A percentile compares a stretch with the other conserved stretches of the same genome.
Conservation (phyloP, 2,797 vertebrate species). For the Decapterus maruadsi region DNA sequence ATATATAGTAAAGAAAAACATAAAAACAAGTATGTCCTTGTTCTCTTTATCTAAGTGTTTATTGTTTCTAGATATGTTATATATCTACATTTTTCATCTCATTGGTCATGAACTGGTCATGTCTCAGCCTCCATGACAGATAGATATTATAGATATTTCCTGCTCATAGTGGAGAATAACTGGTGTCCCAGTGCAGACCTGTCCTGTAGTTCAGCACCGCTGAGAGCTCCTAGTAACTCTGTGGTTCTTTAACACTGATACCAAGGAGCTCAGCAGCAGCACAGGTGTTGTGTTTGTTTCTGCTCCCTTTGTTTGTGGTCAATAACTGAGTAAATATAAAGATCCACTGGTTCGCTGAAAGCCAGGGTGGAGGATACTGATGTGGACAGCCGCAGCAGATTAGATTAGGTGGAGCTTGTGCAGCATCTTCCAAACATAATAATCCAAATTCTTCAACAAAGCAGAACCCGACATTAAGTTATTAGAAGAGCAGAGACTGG, state of each 20-base stretch:
- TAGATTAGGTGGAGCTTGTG: no score
- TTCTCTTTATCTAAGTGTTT: background rate
- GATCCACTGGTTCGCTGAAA: background rate
- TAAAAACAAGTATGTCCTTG: background rate
- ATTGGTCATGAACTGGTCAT: background rate
- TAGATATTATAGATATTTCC: background rate
- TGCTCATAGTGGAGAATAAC: background rate
- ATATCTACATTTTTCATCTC: background rate
- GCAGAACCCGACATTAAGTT: background rate
- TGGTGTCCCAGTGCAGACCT: background rate
- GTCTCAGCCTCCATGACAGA: background rate
- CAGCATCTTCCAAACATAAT: background rate
- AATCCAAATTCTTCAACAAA: no score
- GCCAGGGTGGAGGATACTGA: no score
- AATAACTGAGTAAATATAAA: background rate
- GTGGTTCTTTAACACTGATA: background rate
- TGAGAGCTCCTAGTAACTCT: slow-evolving; percentile 32
- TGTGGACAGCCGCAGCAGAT: background rate
- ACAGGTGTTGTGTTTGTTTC: background rate
- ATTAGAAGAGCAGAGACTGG: background rate
- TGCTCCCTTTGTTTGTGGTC: background rate
- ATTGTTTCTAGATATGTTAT: slow-evolving; percentile 1
- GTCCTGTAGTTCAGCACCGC: slow-evolving; percentile 51
- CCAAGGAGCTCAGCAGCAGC: background rate
- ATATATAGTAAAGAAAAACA: no score